These are phyloP conservation scores for Platycheirus rosarum DNA, from an alignment of 2,888 invertebrate genomes.

Conservation along the genomic window DNA sequence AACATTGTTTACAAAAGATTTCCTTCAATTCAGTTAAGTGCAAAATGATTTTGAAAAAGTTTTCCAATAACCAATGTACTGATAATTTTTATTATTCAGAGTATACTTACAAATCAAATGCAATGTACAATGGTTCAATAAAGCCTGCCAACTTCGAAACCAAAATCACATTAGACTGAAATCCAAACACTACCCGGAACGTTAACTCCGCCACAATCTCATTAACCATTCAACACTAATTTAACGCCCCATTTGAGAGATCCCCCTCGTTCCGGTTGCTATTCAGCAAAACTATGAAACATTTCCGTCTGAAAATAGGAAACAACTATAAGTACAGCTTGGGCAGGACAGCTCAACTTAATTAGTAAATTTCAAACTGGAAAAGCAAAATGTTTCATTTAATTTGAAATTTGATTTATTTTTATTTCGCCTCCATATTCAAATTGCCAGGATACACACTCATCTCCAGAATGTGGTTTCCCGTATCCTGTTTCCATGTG, in stretches of 20 bases:
- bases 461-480: conserved; percentile 14
- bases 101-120: too few relatives aligned
- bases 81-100: too few relatives aligned
- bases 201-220: conserved; percentile 10
- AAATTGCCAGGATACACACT: not conserved
- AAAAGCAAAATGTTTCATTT: conserved; percentile 47
- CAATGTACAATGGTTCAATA: too few relatives aligned
- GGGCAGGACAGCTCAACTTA: conserved; percentile 6
- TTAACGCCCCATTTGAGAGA: conserved; percentile 41
- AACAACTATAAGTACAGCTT: not conserved
- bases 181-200: conserved; percentile 6
- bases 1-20: too few relatives aligned
- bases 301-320: not conserved
- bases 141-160: not conserved
- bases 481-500: not conserved
- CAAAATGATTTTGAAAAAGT: too few relatives aligned
- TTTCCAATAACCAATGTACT: too few relatives aligned
- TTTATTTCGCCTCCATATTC: conserved; percentile 19
- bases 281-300: not conserved
- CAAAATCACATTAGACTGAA: conserved; percentile 17
- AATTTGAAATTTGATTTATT: conserved; percentile 30
- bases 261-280: conserved; percentile 15
- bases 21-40: too few relatives aligned
- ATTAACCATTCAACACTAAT: conserved; percentile 38
- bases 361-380: conserved; percentile 29